These are phyloP conservation scores for Pygoscelis adeliae DNA, from an alignment of 2,113 vertebrate genomes.

Conservation along the genomic window DNA sequence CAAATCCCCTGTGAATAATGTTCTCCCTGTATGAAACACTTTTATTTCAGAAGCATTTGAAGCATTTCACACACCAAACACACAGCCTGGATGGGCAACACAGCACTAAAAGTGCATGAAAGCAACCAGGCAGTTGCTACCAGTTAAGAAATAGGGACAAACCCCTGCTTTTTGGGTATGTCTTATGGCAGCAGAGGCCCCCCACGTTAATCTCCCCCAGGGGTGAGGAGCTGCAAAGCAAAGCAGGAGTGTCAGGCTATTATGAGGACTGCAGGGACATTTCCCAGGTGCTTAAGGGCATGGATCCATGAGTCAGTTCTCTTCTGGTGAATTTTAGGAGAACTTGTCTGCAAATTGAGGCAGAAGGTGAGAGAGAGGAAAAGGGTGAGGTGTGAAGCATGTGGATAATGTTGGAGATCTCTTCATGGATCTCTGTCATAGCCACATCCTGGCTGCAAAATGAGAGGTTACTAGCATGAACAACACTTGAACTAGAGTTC, in stretches of 20 bases:
- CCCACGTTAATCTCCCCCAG: neutral
- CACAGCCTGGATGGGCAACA: neutral
- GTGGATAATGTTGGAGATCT: neutral
- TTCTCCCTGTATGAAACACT: neutral
- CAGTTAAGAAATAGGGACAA: neutral
- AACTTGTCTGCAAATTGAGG: neutral
- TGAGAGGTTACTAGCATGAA: neutral
- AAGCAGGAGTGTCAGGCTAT: neutral
- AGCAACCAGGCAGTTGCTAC: accelerated
- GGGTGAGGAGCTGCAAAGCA: neutral
- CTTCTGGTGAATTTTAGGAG: neutral
- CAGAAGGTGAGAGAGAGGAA: neutral
- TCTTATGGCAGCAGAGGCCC: neutral
- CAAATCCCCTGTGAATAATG: neutral
- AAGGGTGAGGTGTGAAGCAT: neutral
- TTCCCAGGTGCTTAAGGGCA: neutral
- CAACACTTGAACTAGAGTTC: neutral
- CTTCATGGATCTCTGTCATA: neutral
- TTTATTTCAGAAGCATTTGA: neutral
- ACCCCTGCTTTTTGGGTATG: neutral
- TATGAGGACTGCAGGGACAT: neutral
- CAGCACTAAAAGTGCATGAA: neutral
- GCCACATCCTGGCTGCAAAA: neutral
- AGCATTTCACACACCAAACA: neutral
- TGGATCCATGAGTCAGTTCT: neutral